Evolutionary conservation across 1,140 invertebrate species (phyloP).

Genomic region (Samia ricini): DNA sequence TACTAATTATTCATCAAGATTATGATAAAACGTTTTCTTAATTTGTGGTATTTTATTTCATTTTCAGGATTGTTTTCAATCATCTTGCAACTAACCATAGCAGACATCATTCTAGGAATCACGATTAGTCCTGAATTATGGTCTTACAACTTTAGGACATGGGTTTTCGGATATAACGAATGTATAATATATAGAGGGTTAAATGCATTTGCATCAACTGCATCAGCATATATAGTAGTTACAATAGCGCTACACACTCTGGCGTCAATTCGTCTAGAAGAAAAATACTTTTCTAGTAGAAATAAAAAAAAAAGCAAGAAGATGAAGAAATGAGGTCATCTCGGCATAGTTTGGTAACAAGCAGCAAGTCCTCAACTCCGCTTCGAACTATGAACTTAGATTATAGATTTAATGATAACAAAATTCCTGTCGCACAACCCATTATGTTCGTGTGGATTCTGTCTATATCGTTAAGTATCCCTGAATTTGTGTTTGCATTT

Average conservation of each 20-base stretch:
- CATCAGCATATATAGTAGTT: conserved; percentile 73
- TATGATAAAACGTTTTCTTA: conserved; percentile 11
- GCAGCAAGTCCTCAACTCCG: conserved; percentile 60
- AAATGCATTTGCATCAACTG: conserved; percentile 75
- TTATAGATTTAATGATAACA: conserved; percentile 57
- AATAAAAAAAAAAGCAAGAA: conserved; percentile 55
- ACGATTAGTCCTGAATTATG: conserved; percentile 74
- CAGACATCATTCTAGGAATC: conserved; percentile 66
- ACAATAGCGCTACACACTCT: conserved; percentile 77
- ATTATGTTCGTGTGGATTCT: conserved; percentile 77
- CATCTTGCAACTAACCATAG: conserved; percentile 73
- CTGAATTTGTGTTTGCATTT: conserved; percentile 71
- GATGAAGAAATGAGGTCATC: conserved; percentile 75
- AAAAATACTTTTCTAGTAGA: conserved; percentile 47
- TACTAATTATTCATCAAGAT: too few species aligned
- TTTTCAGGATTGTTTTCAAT: conserved; percentile 74
- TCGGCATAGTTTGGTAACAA: conserved; percentile 70
- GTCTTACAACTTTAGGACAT: conserved; percentile 64
- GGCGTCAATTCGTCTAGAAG: conserved; percentile 74
- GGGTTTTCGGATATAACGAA: conserved; percentile 66
- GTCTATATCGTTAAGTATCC: conserved; percentile 76
- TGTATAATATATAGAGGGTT: conserved; percentile 75
- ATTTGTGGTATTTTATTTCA: conserved; percentile 15
- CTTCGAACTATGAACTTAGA: conserved; percentile 72
- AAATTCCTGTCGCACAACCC: conserved; percentile 71